Evolutionary conservation across 1,140 invertebrate genomes (phyloP), one percentile per base, ranked within the genome.

Genomic region (Theocolax elegans): DNA sequence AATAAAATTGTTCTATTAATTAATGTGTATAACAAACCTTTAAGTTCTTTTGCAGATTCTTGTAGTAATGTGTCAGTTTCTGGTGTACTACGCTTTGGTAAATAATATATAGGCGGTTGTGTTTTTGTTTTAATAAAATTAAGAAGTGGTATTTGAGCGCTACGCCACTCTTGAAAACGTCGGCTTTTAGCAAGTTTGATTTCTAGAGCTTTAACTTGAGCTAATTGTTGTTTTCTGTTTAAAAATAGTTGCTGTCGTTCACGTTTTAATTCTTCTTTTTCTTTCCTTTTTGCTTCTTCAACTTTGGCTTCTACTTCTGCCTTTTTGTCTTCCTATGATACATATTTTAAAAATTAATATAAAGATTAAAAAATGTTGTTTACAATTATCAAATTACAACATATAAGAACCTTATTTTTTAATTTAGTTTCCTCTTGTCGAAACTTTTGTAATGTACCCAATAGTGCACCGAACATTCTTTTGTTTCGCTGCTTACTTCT

Each of bases 391-490:
- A 10, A 15, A 44, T 44, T 44, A 35, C n/a, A 44, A 12, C 7
- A 44, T 15, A 10, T 44, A 21, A 56, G 76, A 80, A 91, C 91
- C 80, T 90, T 92, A 79, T 89, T 90, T 84, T 95, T 95, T 66
- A 95, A 85, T 72, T 92, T 92, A 60, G 94, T 95, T 85, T 98
- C 95, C 82, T 99, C 97, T 81, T 95, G 93, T 78, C 95, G 92
- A 83, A 99, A 99, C 82, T 95, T 96, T 79, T 97, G 95, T 72
- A 99, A 84, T 46, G 97, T 98, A 4, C 97, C 97, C 38, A 99
- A 83, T 40, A 99, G 86, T 29, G 94, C 94, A 25, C 97, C 96
- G 88, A 99, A 98, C 93, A 99, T 98, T 72, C 97, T 89, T 71
- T 93, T 89, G 86, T 97, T 97, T 72, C 96, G 90, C 25, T 91